Evolutionary conservation across 2,888 invertebrate genomes (phyloP).

Genomic region (Chaitophorus viminalis): DNA sequence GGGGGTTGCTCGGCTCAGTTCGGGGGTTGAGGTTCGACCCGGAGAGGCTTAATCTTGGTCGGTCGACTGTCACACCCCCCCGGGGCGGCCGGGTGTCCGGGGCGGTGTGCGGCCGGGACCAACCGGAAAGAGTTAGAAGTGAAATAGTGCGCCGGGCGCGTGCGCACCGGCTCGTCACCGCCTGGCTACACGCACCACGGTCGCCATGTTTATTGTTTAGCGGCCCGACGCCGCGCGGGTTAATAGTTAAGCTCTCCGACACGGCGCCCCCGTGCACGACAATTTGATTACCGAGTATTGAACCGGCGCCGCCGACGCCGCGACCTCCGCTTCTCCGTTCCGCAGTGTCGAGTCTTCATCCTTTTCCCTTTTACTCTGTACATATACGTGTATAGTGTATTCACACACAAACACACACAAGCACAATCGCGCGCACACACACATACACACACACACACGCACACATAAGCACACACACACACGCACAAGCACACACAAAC

Average conservation of each 20-base stretch:
- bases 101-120: slow-evolving; percentile 58
- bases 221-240: slow-evolving; percentile 61
- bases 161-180: slow-evolving; percentile 27
- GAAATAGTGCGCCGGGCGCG: slow-evolving; percentile 56
- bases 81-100: slow-evolving; percentile 45
- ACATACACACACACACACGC: not conserved
- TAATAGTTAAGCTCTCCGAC: slow-evolving; percentile 62
- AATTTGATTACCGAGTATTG: slow-evolving; percentile 63
- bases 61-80: slow-evolving; percentile 58
- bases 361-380: slow-evolving; percentile 16
- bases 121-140: slow-evolving; percentile 62
- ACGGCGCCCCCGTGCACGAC: slow-evolving; percentile 61
- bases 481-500: not conserved
- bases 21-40: slow-evolving; percentile 61
- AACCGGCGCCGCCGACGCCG: slow-evolving; percentile 41
- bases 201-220: slow-evolving; percentile 62
- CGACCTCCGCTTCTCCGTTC: not conserved
- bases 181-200: slow-evolving; percentile 7
- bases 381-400: not conserved
- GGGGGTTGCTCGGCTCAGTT: slow-evolving; percentile 18
- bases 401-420: not conserved
- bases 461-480: not conserved
- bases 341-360: not conserved
- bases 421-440: not conserved
- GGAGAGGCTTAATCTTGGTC: slow-evolving; percentile 62